Evolutionary conservation across 2,113 vertebrate species (phyloP).

Genomic region (Rhynchomys soricoides): DNA sequence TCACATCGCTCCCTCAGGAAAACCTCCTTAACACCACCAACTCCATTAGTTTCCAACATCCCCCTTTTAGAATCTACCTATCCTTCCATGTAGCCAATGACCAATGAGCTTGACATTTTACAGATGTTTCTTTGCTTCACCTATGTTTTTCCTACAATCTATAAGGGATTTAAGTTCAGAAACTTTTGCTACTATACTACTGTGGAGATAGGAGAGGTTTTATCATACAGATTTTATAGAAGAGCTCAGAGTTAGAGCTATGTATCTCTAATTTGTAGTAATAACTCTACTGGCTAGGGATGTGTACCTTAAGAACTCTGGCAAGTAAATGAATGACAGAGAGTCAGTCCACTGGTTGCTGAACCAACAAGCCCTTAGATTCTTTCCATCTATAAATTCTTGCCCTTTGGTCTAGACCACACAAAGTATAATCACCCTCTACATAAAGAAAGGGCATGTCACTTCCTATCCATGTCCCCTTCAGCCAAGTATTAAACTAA

Average conservation of each 20-base stretch:
- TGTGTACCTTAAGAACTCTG: not conserved
- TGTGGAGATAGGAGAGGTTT: not conserved
- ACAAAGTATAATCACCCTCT: not conserved
- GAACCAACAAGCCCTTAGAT: not conserved
- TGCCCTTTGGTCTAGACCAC: not conserved
- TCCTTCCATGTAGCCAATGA: not conserved
- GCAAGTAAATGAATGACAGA: not conserved
- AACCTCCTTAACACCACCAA: not conserved
- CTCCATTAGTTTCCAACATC: not conserved
- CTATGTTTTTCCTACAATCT: not conserved
- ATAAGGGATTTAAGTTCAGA: not conserved
- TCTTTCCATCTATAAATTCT: not conserved
- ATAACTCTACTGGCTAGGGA: not conserved
- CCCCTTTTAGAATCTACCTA: not conserved
- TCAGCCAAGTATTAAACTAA: not conserved
- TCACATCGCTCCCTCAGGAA: not conserved
- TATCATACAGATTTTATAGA: not conserved
- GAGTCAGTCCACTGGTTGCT: not conserved
- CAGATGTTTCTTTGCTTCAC: not conserved
- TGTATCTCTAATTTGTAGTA: not conserved
- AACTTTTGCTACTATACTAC: not conserved
- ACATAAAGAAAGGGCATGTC: not conserved
- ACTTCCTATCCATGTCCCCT: not conserved
- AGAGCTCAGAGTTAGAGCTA: not conserved
- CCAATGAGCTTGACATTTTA: not conserved